Evolutionary conservation across 2,888 invertebrate species (phyloP).

Genomic region (Carabus problematicus): DNA sequence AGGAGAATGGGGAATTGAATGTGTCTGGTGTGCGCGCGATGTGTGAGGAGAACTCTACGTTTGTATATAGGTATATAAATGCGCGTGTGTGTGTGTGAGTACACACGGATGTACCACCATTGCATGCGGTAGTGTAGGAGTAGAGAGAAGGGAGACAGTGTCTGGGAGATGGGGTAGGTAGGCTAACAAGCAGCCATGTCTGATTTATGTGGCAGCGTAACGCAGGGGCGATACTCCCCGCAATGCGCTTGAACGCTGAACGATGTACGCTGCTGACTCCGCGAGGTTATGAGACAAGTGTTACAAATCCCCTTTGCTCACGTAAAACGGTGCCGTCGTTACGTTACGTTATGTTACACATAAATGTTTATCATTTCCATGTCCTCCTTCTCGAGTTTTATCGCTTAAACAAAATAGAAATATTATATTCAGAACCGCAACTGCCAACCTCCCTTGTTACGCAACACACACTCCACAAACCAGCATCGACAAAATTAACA

Average conservation of each 20-base stretch:
- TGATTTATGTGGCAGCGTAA: conserved; percentile 18
- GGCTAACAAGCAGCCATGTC: conserved; percentile 26
- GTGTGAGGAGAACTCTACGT: conserved; percentile 1
- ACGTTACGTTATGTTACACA: conserved; percentile 11
- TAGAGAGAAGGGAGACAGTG: neutral
- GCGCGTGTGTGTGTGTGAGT: conserved; percentile 5
- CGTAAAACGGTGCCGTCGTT: neutral
- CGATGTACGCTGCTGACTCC: neutral
- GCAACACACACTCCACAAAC: no score
- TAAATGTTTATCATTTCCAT: conserved; percentile 19
- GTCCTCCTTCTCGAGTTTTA: conserved; percentile 1
- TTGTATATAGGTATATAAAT: no score
- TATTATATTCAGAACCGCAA: neutral
- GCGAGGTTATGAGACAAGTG: conserved; percentile 12
- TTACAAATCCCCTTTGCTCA: conserved; percentile 16
- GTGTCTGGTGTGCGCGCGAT: conserved; percentile 11
- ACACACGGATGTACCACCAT: neutral
- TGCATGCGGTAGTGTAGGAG: neutral
- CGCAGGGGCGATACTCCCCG: conserved; percentile 10
- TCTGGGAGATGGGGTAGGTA: neutral
- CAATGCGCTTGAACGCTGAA: neutral
- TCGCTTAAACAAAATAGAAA: conserved; percentile 21
- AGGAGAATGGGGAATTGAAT: conserved; percentile 17
- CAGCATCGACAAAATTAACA: no score
- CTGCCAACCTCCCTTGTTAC: no score